phyloP scores from a whole-genome alignment of 2,888 invertebrate genomes.

The Eurois occulta region DNA sequence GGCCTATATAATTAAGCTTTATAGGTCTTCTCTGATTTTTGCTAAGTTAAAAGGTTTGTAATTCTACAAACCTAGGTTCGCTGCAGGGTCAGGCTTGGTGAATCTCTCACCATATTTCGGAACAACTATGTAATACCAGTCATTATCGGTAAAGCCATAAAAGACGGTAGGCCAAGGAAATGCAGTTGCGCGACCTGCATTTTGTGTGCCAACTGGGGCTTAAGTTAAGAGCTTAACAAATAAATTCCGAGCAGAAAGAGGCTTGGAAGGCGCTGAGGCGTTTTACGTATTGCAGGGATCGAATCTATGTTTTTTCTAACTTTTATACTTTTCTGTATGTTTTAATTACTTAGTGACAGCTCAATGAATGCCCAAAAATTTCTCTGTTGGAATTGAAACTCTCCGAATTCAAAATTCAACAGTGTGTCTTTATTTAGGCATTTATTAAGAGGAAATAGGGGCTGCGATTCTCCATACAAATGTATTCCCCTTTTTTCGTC shows the following conservation, averaged over 20 bases:
- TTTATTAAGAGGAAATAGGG: too few species aligned
- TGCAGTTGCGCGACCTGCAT: conserved; percentile 30
- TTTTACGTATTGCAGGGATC: neutral
- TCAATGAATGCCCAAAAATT: neutral
- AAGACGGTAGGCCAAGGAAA: conserved; percentile 37
- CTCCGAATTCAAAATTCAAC: neutral
- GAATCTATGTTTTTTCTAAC: neutral
- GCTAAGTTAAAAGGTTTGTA: neutral
- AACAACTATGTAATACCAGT: conserved; percentile 19
- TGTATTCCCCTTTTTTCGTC: too few species aligned
- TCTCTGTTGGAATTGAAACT: neutral
- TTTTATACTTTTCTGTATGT: neutral
- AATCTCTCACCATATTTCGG: conserved; percentile 17
- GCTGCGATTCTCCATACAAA: too few species aligned
- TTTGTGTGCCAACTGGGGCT: conserved; percentile 29
- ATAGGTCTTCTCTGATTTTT: neutral
- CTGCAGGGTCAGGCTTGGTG: too few species aligned
- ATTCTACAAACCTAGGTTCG: neutral
- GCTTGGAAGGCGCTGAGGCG: neutral
- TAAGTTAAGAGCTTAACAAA: conserved; percentile 16
- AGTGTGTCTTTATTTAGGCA: neutral
- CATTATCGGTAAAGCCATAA: conserved; percentile 33
- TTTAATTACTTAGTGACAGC: neutral
- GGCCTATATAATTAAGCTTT: neutral
- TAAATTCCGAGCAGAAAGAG: neutral